Conservation (phyloP, 2,888 invertebrate genomes). For the Camponotus fellah region DNA sequence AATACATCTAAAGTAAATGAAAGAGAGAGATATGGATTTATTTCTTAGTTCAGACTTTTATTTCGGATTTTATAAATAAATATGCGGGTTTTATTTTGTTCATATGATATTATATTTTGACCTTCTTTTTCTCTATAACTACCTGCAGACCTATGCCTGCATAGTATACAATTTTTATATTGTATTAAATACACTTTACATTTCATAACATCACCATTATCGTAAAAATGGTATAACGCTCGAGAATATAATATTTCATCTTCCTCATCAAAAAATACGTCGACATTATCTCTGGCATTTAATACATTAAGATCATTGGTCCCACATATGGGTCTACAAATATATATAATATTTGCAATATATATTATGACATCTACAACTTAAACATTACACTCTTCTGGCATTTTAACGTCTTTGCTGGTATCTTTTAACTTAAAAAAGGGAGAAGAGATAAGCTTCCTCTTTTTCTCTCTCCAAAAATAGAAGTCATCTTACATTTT, state of each 20-base stretch:
- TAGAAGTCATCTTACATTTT: conserved; percentile 33
- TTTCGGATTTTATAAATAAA: conserved; percentile 10
- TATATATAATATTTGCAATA: conserved; percentile 81
- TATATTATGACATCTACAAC: conserved; percentile 83
- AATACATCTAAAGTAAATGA: neutral
- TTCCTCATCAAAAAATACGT: conserved; percentile 73
- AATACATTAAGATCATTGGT: conserved; percentile 80
- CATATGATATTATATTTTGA: conserved; percentile 67
- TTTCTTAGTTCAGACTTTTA: neutral
- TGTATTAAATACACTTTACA: conserved; percentile 77
- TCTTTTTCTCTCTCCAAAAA: conserved; percentile 25
- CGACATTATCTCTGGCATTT: conserved; percentile 72
- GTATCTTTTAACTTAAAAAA: conserved; percentile 58
- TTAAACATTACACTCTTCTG: conserved; percentile 73
- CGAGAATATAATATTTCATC: conserved; percentile 65
- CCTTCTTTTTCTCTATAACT: conserved; percentile 65
- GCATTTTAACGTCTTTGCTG: conserved; percentile 63
- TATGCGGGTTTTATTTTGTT: neutral
- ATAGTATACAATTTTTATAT: conserved; percentile 68
- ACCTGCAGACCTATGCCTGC: conserved; percentile 64
- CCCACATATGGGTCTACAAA: conserved; percentile 73
- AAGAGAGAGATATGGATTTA: neutral
- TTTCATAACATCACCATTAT: conserved; percentile 66
- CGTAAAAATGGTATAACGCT: conserved; percentile 60
- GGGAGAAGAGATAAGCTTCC: conserved; percentile 4